Conservation (phyloP, 2,888 invertebrate species). For the Gnatocerus cornutus region DNA sequence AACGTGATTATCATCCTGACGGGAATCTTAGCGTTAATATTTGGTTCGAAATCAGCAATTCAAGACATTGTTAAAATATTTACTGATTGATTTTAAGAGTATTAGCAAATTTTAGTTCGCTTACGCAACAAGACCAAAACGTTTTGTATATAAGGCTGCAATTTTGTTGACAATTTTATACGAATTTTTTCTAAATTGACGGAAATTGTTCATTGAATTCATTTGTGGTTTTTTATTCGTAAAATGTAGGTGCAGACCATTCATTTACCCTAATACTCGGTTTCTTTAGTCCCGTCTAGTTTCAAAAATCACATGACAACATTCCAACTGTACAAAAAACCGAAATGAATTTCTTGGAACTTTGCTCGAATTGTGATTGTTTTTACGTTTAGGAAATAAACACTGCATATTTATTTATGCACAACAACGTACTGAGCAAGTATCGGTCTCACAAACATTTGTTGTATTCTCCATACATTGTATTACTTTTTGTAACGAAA, state of each 20-base stretch:
- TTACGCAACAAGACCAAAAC: constrained; percentile 9
- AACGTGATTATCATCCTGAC: constrained; percentile 83
- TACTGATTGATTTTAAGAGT: constrained; percentile 9
- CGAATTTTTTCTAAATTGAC: background rate
- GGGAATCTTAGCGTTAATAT: constrained; percentile 86
- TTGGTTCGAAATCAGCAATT: constrained; percentile 83
- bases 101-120: background rate
- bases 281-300: too few species aligned
- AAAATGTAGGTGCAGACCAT: too few species aligned
- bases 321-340: background rate
- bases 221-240: too few species aligned
- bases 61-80: constrained; percentile 73
- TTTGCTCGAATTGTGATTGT: background rate
- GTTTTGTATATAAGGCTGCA: background rate
- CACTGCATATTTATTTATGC: background rate
- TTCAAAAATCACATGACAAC: background rate
- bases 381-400: background rate
- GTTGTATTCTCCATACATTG: too few species aligned
- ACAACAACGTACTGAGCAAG: constrained; percentile 4
- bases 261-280: too few species aligned
- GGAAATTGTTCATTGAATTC: constrained; percentile 6
- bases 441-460: background rate
- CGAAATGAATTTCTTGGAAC: background rate
- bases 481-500: too few species aligned
- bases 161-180: background rate